A percentile compares a stretch with the other conserved stretches of the same genome.
Conservation (phyloP, 2,888 invertebrate genomes). For the Oxystoma pomonae region DNA sequence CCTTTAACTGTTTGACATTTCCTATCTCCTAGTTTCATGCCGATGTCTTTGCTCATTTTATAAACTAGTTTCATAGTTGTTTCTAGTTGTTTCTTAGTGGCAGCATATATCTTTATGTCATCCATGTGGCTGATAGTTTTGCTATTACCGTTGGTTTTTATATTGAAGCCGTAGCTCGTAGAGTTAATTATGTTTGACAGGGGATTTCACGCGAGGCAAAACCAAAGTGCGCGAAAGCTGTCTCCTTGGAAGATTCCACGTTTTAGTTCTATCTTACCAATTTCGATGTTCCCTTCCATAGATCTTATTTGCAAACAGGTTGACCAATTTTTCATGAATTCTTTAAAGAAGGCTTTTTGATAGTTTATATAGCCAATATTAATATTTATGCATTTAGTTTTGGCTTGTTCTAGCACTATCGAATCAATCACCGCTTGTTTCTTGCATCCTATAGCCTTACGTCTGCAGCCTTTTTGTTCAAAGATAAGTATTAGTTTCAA, state of each 20-base stretch:
- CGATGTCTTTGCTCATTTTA: background rate
- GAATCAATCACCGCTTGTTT: conserved; percentile 1
- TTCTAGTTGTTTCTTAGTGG: background rate
- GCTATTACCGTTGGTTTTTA: background rate
- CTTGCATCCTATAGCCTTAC: conserved; percentile 1
- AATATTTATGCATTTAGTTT: background rate
- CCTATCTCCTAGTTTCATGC: background rate
- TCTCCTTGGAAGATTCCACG: conserved; percentile 4
- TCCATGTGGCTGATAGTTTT: conserved; percentile 2
- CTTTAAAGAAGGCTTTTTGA: conserved; percentile 1
- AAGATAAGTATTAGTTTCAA: background rate
- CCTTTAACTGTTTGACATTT: background rate
- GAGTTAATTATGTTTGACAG: background rate
- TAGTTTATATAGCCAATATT: conserved; percentile 1
- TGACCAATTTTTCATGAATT: background rate
- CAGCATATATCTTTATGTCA: background rate
- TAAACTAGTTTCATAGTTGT: background rate
- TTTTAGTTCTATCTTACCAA: background rate
- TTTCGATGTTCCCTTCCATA: background rate
- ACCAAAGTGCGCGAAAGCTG: background rate
- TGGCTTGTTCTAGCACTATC: background rate
- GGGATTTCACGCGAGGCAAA: background rate
- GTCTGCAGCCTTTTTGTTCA: conserved; percentile 6
- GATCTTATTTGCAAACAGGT: background rate
- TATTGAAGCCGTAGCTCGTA: background rate